Evolutionary conservation across 2,888 invertebrate species (phyloP).

Genomic region (Crepidodera aurea): DNA sequence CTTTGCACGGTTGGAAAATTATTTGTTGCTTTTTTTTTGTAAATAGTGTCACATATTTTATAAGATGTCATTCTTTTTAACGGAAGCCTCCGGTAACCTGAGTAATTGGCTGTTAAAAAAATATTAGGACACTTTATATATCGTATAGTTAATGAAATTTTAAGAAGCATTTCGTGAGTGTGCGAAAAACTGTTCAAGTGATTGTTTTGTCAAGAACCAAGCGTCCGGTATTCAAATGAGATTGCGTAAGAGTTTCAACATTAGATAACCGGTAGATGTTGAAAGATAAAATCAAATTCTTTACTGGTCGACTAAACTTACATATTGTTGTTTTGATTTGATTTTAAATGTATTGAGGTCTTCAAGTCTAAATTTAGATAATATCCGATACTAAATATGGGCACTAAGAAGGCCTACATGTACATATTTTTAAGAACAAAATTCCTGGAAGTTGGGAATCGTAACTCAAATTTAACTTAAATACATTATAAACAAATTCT

Average conservation of each 20-base stretch:
- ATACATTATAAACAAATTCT: no score
- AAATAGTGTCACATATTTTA: no score
- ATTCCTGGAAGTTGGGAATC: not conserved
- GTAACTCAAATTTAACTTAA: no score
- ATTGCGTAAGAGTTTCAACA: conserved; percentile 9
- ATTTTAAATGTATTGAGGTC: conserved; percentile 10
- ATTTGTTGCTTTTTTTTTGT: no score
- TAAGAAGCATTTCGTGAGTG: not conserved
- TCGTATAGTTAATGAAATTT: no score
- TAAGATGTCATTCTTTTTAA: no score
- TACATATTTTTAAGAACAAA: not conserved
- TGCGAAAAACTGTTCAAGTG: not conserved
- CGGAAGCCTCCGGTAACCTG: no score
- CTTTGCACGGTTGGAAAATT: no score
- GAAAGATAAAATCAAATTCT: conserved; percentile 13
- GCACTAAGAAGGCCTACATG: not conserved
- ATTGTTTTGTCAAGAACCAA: not conserved
- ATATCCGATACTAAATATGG: not conserved
- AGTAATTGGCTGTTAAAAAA: no score
- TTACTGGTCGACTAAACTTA: conserved; percentile 7
- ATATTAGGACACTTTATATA: no score
- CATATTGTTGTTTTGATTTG: not conserved
- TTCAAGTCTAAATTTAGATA: not conserved
- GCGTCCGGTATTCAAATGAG: conserved; percentile 13
- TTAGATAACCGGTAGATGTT: conserved; percentile 5